These are phyloP conservation scores for Strongylocentrotus purpuratus DNA, from an alignment of 35 echinoderm and acorn worm genomes.

Conservation along the genomic window DNA sequence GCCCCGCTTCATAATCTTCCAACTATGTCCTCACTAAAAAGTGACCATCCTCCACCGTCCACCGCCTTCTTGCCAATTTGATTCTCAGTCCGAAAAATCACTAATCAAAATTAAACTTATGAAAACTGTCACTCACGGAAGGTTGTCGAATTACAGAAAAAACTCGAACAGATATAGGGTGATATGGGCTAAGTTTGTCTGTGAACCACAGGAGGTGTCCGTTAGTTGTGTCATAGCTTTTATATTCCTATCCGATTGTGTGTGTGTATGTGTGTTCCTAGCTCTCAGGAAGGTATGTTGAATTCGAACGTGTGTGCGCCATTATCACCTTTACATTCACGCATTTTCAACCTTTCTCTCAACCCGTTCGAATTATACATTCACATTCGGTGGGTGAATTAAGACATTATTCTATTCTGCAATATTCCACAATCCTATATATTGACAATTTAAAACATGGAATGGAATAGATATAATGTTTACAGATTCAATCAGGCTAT, in stretches of 20 bases:
- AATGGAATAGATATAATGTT: neutral
- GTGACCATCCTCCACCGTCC: neutral
- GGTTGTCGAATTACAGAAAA: neutral
- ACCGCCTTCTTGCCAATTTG: neutral
- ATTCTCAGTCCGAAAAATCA: neutral
- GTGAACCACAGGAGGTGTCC: neutral
- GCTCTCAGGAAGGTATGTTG: neutral
- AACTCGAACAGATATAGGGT: neutral
- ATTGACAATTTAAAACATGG: neutral
- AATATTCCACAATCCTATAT: neutral
- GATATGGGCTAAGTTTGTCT: neutral
- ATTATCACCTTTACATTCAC: slow-evolving; percentile 11
- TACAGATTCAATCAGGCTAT: neutral
- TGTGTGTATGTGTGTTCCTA: neutral
- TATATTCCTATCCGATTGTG: neutral
- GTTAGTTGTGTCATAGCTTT: neutral
- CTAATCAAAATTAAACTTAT: neutral
- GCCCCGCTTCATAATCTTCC: neutral
- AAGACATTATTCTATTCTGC: neutral
- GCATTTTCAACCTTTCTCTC: slow-evolving; percentile 5
- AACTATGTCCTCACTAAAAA: neutral
- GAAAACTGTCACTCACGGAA: neutral
- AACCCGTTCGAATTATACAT: neutral
- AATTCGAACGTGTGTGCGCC: neutral
- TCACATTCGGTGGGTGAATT: neutral